Evolutionary conservation across 2,797 vertebrate genomes (phyloP), one percentile per base, ranked within the genome.

Genomic region (Carapus acus): DNA sequence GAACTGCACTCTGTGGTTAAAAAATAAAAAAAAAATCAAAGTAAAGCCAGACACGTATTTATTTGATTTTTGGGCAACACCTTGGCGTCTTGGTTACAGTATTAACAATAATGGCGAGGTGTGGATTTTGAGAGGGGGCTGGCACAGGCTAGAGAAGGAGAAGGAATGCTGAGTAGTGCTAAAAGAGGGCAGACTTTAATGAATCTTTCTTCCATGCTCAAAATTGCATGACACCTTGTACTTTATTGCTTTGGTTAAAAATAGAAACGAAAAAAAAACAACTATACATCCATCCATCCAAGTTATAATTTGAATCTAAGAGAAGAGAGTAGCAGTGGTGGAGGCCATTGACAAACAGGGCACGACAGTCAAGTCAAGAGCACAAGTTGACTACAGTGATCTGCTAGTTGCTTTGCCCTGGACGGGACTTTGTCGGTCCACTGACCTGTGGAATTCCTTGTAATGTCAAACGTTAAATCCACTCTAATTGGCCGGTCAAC

Each of bases 401-500:
- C n/a, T n/a, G n/a, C n/a, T n/a, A 46, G 49, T 58, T 58, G 27
- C 48, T 60, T 70, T 21, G 42, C 7, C 49, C 36, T 33, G 47
- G 16, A 24, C 54, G 22, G 29, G 19, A 39, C 56, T 56, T 53
- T 48, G 19, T 50, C 19, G 43, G 21, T 69, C 60, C n/a, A 33
- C 51, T 77, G 79, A 78, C 80, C 76, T 73, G 67, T 55, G 65
- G 49, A 34, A 62, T 76, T 80, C 67, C 58, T 56, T 43, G 62
- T 71, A 69, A 78, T 69, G 80, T 85, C 82, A 81, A 75, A 83
- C 19, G 36, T 70, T 77, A 78, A 83, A 84, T 76, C 74, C 71
- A 31, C 72, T 81, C 76, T 84, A 82, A 86, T 84, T 86, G 80
- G 71, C 56, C 4, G 34, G 31, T 63, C 65, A 44, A 67, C 62